These are phyloP conservation scores for Stegophylla sp. DNA, from an alignment of 2,888 invertebrate genomes.

Conservation along the genomic window DNA sequence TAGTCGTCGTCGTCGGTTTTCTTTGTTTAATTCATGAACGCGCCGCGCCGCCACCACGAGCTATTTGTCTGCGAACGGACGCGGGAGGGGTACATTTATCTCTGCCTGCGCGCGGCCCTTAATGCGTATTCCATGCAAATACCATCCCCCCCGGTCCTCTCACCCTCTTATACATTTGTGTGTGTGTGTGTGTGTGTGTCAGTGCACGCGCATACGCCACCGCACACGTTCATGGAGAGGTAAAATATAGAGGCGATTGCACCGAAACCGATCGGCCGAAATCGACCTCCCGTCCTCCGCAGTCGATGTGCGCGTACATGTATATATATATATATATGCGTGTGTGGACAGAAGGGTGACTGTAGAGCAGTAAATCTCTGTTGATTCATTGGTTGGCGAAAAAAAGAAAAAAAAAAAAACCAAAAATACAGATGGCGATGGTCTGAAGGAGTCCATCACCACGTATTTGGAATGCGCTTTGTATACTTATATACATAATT, in stretches of 20 bases:
- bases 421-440: slow-evolving; percentile 36
- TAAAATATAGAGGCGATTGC: background rate
- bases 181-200: background rate
- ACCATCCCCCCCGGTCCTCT: background rate
- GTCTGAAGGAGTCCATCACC: slow-evolving; percentile 17
- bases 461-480: too few species aligned
- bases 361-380: slow-evolving; percentile 35
- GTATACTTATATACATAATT: slow-evolving; percentile 42
- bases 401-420: slow-evolving; percentile 24
- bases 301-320: background rate
- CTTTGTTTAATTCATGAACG: slow-evolving; percentile 57
- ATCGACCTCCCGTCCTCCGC: slow-evolving; percentile 28
- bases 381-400: slow-evolving; percentile 39
- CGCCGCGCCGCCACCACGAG: slow-evolving; percentile 29
- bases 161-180: background rate
- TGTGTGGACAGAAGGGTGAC: background rate
- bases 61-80: slow-evolving; percentile 36
- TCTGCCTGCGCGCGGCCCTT: slow-evolving; percentile 43
- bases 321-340: background rate
- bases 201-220: slow-evolving; percentile 13
- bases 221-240: slow-evolving; percentile 36
- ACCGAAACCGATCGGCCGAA: slow-evolving; percentile 53
- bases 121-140: slow-evolving; percentile 59
- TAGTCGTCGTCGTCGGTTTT: slow-evolving; percentile 34
- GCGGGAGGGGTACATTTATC: slow-evolving; percentile 51